Conservation (phyloP, 1,140 invertebrate genomes). For the Phymorhynchus buccinoides region DNA sequence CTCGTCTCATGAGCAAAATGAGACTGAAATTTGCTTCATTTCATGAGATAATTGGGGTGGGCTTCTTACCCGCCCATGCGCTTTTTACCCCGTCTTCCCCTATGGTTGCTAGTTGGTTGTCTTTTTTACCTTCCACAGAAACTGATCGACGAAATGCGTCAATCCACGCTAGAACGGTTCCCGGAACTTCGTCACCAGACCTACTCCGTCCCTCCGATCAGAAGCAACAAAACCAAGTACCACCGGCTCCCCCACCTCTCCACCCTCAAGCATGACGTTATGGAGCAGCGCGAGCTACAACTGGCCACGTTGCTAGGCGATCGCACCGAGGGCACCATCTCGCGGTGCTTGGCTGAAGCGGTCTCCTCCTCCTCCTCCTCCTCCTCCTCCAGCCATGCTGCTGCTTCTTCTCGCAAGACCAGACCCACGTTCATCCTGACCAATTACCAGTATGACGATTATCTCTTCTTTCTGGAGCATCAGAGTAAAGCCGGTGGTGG, state of each 20-base stretch:
- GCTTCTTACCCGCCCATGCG: too few species aligned
- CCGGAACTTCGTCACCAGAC: neutral
- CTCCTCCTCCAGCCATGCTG: too few species aligned
- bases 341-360: neutral
- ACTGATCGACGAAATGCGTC: neutral
- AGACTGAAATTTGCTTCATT: too few species aligned
- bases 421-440: slow-evolving; percentile 5
- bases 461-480: neutral
- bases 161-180: neutral
- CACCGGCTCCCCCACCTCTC: neutral
- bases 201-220: neutral
- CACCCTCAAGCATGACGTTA: neutral
- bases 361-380: too few species aligned
- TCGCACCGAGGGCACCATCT: slow-evolving; percentile 12
- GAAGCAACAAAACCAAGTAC: neutral
- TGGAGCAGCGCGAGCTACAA: neutral
- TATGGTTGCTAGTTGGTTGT: neutral
- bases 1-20: too few species aligned
- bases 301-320: neutral
- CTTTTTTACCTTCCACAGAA: neutral
- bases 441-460: slow-evolving; percentile 20
- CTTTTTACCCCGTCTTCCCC: too few species aligned
- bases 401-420: too few species aligned
- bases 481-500: neutral
- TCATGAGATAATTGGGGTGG: too few species aligned